Conservation (phyloP, 2,113 vertebrate genomes). For the Plotosus lineatus region DNA sequence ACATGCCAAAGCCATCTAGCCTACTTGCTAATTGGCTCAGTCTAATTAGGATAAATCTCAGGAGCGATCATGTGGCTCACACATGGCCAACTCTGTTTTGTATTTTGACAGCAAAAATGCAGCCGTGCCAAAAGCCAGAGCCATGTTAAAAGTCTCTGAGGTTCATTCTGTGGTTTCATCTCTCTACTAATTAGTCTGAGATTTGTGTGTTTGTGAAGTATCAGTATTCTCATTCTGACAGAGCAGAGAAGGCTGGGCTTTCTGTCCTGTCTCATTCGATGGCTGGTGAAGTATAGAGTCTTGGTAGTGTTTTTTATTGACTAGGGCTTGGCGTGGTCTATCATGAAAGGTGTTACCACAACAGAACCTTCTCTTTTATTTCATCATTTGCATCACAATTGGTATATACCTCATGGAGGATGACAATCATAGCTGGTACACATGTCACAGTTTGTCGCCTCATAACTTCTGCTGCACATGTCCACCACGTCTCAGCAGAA, state of each 20-base stretch:
- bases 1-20: slow-evolving; percentile 28
- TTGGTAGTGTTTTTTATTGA: too few species aligned
- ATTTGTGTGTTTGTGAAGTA: slow-evolving; percentile 21
- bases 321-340: too few species aligned
- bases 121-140: slow-evolving; percentile 2
- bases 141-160: slow-evolving; percentile 41
- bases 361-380: too few species aligned
- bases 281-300: too few species aligned
- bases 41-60: slow-evolving; percentile 41
- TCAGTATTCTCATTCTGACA: neutral
- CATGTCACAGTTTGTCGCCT: too few species aligned
- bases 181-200: slow-evolving; percentile 36
- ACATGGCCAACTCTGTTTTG: slow-evolving; percentile 33
- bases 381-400: too few species aligned
- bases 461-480: too few species aligned
- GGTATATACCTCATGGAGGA: too few species aligned
- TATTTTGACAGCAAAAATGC: slow-evolving; percentile 34
- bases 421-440: too few species aligned
- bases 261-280: neutral
- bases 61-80: slow-evolving; percentile 29
- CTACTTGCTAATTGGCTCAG: slow-evolving; percentile 40
- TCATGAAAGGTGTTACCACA: too few species aligned
- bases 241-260: neutral
- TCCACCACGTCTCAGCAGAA: too few species aligned
- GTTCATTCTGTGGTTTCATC: slow-evolving; percentile 25